Conservation (phyloP, 2,888 invertebrate species). For the Gisinianus flammeolus region DNA sequence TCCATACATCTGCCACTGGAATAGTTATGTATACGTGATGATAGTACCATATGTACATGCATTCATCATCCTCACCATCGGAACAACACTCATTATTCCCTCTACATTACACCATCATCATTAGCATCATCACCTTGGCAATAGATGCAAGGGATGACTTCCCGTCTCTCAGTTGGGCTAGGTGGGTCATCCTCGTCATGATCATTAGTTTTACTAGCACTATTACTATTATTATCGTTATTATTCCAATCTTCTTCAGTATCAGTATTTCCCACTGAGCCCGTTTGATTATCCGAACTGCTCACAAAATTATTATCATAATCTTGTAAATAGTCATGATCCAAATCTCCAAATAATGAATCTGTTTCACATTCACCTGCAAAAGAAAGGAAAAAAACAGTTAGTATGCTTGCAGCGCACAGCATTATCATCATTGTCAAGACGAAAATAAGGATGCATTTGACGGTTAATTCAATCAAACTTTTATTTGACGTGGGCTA, state of each 20-base stretch:
- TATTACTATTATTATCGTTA: conserved; percentile 20
- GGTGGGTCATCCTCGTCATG: conserved; percentile 23
- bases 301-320: conserved; percentile 22
- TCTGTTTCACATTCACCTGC: conserved; percentile 32
- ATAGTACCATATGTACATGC: too few species aligned
- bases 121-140: conserved; percentile 41
- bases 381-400: too few species aligned
- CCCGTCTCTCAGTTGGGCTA: background rate
- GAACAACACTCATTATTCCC: too few species aligned
- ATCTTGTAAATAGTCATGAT: conserved; percentile 25
- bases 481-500: too few species aligned
- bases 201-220: conserved; percentile 6
- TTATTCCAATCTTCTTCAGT: conserved; percentile 34
- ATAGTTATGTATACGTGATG: too few species aligned
- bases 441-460: too few species aligned
- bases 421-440: too few species aligned
- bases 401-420: too few species aligned
- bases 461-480: too few species aligned
- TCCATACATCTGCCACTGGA: background rate
- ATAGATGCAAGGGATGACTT: conserved; percentile 41
- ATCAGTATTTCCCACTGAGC: background rate
- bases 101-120: background rate
- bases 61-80: too few species aligned
- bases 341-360: conserved; percentile 27
- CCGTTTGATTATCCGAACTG: conserved; percentile 6